Percentiles rank a stretch among this genome's conserved stretches.
phyloP scores from a whole-genome alignment of 1,140 invertebrate species.

The Pseudobourletiella spinata region DNA sequence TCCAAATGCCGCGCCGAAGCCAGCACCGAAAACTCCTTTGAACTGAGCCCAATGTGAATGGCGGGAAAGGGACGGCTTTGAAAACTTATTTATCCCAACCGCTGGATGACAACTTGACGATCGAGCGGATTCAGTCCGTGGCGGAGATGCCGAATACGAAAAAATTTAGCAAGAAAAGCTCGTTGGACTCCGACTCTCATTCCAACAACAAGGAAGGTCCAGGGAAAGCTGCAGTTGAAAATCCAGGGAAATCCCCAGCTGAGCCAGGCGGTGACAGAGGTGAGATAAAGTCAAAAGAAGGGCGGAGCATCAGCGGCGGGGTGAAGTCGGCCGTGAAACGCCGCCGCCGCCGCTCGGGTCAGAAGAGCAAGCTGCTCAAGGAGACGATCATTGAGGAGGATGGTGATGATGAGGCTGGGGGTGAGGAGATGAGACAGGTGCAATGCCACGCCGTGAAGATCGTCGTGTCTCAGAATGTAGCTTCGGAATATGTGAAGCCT shows the following conservation, averaged over 20 bases:
- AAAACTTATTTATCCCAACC: not conserved
- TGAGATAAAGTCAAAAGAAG: not conserved
- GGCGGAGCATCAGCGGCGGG: not conserved
- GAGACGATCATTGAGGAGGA: constrained; percentile 36
- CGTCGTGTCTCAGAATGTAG: constrained; percentile 21
- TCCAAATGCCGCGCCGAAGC: too few relatives aligned
- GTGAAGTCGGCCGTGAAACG: not conserved
- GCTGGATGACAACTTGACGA: not conserved
- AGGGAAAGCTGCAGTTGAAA: not conserved
- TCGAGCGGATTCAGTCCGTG: too few relatives aligned
- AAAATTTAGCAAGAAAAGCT: not conserved
- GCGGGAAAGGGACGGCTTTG: too few relatives aligned
- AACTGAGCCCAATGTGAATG: too few relatives aligned
- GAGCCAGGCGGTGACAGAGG: not conserved
- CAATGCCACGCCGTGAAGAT: constrained; percentile 31
- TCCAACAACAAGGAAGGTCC: not conserved
- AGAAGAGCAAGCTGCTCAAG: constrained; percentile 15
- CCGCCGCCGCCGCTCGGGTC: not conserved
- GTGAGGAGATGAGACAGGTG: not conserved
- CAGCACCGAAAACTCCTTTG: too few relatives aligned
- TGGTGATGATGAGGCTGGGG: not conserved
- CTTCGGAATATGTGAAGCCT: constrained; percentile 28
- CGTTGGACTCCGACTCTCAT: too few relatives aligned
- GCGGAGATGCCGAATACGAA: not conserved
- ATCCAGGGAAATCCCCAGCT: not conserved